Conservation (phyloP, 1,140 invertebrate species). For the Drosophila santomea region DNA sequence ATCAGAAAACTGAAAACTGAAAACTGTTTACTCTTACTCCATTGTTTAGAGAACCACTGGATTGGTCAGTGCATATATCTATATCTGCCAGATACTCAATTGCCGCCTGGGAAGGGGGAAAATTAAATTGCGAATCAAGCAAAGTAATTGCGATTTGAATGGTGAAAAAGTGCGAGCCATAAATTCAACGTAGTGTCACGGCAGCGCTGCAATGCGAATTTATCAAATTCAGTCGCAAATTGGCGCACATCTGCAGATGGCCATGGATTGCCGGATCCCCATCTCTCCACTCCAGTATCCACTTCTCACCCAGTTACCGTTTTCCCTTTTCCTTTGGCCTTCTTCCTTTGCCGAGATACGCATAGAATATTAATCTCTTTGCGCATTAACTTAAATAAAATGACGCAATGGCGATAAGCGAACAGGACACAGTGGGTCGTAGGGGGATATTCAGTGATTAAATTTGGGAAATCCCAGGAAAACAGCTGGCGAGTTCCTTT, state of each 20-base stretch:
- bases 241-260: conserved; percentile 82
- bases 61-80: conserved; percentile 40
- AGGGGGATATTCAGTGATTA: neutral
- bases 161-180: conserved; percentile 79
- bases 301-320: conserved; percentile 25
- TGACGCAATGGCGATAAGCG: conserved; percentile 67
- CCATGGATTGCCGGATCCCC: conserved; percentile 20
- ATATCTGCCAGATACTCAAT: conserved; percentile 53
- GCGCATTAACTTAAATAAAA: conserved; percentile 78
- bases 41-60: conserved; percentile 69
- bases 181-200: conserved; percentile 77
- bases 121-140: conserved; percentile 81
- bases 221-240: conserved; percentile 82
- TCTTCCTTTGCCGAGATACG: conserved; percentile 66
- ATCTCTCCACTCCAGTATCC: conserved; percentile 13
- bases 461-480: neutral
- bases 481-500: neutral
- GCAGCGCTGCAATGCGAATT: conserved; percentile 75
- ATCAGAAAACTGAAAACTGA: conserved; percentile 3
- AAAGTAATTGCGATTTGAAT: conserved; percentile 83
- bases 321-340: conserved; percentile 38
- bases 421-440: conserved; percentile 43
- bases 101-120: conserved; percentile 13
- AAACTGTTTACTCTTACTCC: conserved; percentile 53
- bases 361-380: conserved; percentile 79